Evolutionary conservation across 1,140 invertebrate species (phyloP), one percentile per base, ranked within the genome.

Genomic region (Aphelenchoides fujianensis): DNA sequence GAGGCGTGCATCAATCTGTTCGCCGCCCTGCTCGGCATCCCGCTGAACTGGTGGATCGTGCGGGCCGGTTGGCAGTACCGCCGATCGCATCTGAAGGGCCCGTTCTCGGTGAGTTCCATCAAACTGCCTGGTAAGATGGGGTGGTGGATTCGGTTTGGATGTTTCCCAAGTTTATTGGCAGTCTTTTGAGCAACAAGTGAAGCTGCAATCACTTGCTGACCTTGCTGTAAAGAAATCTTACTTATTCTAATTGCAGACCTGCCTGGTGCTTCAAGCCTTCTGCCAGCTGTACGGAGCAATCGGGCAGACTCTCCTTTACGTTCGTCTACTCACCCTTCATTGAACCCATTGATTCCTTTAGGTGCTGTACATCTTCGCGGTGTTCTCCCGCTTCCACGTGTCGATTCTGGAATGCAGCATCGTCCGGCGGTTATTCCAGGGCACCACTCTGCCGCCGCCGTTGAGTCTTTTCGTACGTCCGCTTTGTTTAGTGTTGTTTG

Each of bases 231-330:
- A n/a, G n/a, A n/a, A n/a, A n/a, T n/a, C n/a, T n/a, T n/a, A n/a
- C n/a, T n/a, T n/a, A n/a, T n/a, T n/a, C n/a, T n/a, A n/a, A n/a
- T 48, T 59, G 5, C 34, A 59, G 55, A 19, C 19, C 5, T 59
- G 55, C 34, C 34, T 59, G 34, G 34, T 23, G 5, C 5, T 5
- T 5, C 28, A 30, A 32, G 55, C 5, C 34, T 59, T 59, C 19
- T 59, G 55, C 34, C 55, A 59, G 34, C 19, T 59, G 5, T 59
- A 59, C 55, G 55, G 55, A 5, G 55, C 55, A 27, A 19, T 59
- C 55, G 55, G 55, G 28, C 55, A 59, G 34, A 7, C 19, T 59
- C 5, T 59, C 7, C 55, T 59, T 59, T 59, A 59, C 55, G 5
- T 59, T 19, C n/a, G n/a, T n/a, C n/a, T n/a, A n/a, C n/a, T n/a